Conservation (phyloP, 2,888 invertebrate genomes). For the Lysandra coridon region DNA sequence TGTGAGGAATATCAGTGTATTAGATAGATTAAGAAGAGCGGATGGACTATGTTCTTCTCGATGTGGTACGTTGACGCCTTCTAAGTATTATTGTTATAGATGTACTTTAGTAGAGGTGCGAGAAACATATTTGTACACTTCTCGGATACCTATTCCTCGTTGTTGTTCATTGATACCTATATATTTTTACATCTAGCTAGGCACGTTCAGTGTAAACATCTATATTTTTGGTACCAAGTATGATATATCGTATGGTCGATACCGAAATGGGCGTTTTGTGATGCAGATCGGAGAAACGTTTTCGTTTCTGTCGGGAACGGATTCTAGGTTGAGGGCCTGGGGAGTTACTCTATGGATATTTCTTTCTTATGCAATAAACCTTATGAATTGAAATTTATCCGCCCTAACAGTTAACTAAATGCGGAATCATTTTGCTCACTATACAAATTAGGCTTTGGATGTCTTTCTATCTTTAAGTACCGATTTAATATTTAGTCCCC, state of each 20-base stretch:
- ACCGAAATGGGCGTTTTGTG: constrained; percentile 33
- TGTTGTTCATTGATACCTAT: constrained; percentile 79
- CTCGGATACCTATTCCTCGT: constrained; percentile 77
- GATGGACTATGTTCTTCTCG: constrained; percentile 66
- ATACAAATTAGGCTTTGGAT: constrained; percentile 40
- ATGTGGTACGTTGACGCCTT: constrained; percentile 76
- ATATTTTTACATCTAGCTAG: constrained; percentile 79
- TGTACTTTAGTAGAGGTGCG: constrained; percentile 75
- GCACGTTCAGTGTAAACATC: constrained; percentile 75
- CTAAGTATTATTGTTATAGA: constrained; percentile 79
- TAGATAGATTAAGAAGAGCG: constrained; percentile 71
- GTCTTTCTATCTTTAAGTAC: constrained; percentile 39
- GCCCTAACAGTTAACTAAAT: constrained; percentile 45
- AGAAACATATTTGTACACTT: constrained; percentile 76
- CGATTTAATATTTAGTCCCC: constrained; percentile 36
- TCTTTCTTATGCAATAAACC: constrained; percentile 39
- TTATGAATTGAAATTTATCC: constrained; percentile 43
- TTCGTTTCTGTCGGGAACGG: constrained; percentile 23
- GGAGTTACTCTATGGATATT: constrained; percentile 36
- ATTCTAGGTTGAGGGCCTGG: constrained; percentile 32
- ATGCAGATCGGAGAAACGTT: constrained; percentile 6
- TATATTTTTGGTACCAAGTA: constrained; percentile 77
- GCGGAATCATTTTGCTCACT: constrained; percentile 45
- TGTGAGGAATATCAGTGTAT: constrained; percentile 78
- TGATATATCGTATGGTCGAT: constrained; percentile 45